Base-by-base conservation (phyloP, 2,888 invertebrate species). In the Seira musarum region DNA sequence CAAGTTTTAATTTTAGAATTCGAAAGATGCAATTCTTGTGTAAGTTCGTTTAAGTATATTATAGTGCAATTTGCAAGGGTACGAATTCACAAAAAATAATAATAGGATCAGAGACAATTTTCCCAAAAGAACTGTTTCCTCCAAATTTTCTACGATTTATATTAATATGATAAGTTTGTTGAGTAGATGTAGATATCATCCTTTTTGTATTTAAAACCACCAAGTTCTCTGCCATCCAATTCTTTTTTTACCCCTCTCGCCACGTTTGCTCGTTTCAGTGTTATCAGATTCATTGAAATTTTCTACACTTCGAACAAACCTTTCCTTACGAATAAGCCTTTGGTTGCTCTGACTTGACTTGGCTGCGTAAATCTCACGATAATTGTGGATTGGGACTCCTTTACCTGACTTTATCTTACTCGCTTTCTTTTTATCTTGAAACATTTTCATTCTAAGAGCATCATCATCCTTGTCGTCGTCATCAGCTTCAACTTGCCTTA, bases 371-470 rank as follows among this genome's bases (percentile, higher is more conserved):
- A 80, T 80, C 80, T 80, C 74, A 70, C 74, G 80, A 80, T 80
- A 80, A 80, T 80, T 80, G 80, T 80, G 74, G 70, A 75, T 71
- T 75, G 80, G 70, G 80, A 80, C 80, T 80, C 53, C 80, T 75
- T 75, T 64, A 75, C 76, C 81, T 81, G 71, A 71, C 81, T 76
- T 81, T 81, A 75, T 81, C 81, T 72, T 71, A 53, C 75, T 70
- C 65, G 25, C 53, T 40, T 71, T 60, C 64, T 60, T 71, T 75
- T 81, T 81, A 76, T 81, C 71, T 81, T 40, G 24, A 68, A 76
- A 76, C 72, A 67, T 71, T 75, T 49, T 76, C 81, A 76, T 80
- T 80, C 71, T 53, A 57, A 61, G 53, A 75, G 74, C 69, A 80
- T 35, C 73, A 69, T 80, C 80, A 69, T 78, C 72, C 65, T 77